Conservation (phyloP, 2,113 vertebrate species). For the Meles meles region DNA sequence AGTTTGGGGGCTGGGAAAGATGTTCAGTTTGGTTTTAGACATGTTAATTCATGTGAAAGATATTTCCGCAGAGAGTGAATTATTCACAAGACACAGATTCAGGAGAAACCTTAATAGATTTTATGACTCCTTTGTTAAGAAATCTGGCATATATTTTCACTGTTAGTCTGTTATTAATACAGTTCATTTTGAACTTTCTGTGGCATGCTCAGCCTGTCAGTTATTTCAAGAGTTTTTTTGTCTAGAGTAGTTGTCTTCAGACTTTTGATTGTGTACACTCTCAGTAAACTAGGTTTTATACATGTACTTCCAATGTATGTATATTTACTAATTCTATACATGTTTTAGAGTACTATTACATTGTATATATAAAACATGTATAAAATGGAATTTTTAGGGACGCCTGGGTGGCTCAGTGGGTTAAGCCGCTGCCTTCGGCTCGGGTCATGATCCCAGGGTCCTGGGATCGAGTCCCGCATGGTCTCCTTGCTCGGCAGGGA, state of each 20-base stretch:
- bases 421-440: no score
- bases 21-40: not conserved
- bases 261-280: not conserved
- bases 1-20: not conserved
- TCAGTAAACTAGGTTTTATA: not conserved
- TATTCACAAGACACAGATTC: not conserved
- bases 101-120: not conserved
- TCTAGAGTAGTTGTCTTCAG: not conserved
- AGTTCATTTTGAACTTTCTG: not conserved
- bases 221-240: not conserved
- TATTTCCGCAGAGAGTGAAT: not conserved
- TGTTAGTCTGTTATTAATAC: not conserved
- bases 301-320: not conserved
- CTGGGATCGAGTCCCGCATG: no score
- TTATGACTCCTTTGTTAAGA: not conserved
- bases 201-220: not conserved
- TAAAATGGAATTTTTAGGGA: not conserved
- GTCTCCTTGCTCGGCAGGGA: no score
- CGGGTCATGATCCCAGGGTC: no score
- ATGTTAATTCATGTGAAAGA: conserved; percentile 10
- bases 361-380: not conserved
- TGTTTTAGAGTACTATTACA: not conserved
- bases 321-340: not conserved
- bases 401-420: no score
- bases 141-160: conserved; percentile 26